Evolutionary conservation across 2,797 vertebrate genomes (phyloP).

Genomic region (Pteronotus mesoamericanus): DNA sequence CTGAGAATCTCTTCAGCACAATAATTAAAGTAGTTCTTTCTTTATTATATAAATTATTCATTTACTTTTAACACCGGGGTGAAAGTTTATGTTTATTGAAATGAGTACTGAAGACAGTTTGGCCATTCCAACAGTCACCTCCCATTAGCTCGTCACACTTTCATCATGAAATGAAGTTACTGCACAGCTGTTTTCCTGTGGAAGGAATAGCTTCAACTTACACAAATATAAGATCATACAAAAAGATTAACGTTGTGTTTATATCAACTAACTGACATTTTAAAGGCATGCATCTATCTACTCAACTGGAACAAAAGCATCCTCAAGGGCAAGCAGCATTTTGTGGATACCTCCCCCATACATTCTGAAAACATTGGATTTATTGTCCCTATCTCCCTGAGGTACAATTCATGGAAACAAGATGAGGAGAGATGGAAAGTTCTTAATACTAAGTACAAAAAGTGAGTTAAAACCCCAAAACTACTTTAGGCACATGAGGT

Average conservation of each 20-base stretch:
- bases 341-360: background rate
- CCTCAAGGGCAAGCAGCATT: background rate
- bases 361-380: background rate
- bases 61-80: slow-evolving; percentile 31
- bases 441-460: background rate
- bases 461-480: background rate
- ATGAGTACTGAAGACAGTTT: background rate
- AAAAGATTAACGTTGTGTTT: background rate
- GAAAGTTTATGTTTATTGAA: slow-evolving; percentile 43
- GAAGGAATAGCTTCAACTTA: background rate
- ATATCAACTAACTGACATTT: background rate
- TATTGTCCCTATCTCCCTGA: background rate
- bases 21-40: slow-evolving; percentile 58
- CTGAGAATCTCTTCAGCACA: slow-evolving; percentile 43
- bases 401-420: background rate
- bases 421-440: background rate
- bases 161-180: background rate
- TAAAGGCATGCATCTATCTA: background rate
- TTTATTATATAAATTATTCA: slow-evolving; percentile 59
- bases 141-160: slow-evolving; percentile 9
- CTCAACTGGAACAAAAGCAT: background rate
- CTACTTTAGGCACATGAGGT: background rate
- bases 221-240: background rate
- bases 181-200: background rate
- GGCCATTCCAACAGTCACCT: slow-evolving; percentile 25